Base-by-base conservation (phyloP, 2,113 vertebrate species). In the Alethe diademata region DNA sequence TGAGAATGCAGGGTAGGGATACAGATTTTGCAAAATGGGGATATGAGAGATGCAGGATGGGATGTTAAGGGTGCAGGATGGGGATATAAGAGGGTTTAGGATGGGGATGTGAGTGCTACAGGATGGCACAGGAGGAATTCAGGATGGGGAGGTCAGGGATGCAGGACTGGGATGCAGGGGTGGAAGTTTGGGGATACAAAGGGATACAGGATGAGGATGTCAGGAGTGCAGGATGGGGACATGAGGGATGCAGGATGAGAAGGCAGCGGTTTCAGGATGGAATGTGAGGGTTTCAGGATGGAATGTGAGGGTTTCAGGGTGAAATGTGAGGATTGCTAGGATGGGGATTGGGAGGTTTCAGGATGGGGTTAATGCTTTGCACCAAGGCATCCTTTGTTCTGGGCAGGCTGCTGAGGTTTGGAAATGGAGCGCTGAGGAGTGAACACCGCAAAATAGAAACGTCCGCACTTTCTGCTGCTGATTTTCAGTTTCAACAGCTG, bases 401-500 rank as follows among this genome's bases (percentile, higher is more conserved):
- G 89, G 67, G 84, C 61, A 13, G 84, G 75, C 91, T 91, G 92
- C 84, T 92, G 82, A 69, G 84, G 70, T 85, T 96, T 88, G 91
- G 92, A n/a, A 82, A 82, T 23, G 76, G 82, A 96, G 92, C 3
- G 45, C 70, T 17, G 58, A 90, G 93, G 72, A 95, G 93, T 0
- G 66, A 97, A 28, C 89, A 62, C 84, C 92, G 48, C 72, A 65
- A 95, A 96, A 92, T 51, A 88, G 65, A 65, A 58, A 62, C 56
- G 45, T 87, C 87, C 26, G 66, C 88, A 83, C 88, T 97, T 96
- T 67, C 62, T 38, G 94, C 70, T 93, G 91, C 94, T 90, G 95
- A 88, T 97, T 97, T 79, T 91, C 78, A 74, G 92, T 90, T 88
- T 70, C 92, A 83, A 74, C 96, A 97, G 95, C 96, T 95, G 93